Conservation (phyloP, 1,140 invertebrate genomes). For the Mercenaria mercenaria region DNA sequence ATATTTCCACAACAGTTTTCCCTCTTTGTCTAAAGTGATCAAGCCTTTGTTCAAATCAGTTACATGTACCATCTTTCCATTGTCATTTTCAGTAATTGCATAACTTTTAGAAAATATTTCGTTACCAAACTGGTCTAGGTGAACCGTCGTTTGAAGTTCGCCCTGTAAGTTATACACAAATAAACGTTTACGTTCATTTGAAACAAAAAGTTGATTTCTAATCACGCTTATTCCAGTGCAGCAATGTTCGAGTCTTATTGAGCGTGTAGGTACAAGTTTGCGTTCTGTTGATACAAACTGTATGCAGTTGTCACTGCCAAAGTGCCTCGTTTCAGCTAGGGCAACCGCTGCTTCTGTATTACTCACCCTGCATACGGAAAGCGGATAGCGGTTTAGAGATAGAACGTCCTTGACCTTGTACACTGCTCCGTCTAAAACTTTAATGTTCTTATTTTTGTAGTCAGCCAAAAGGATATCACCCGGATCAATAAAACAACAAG, state of each 20-base stretch:
- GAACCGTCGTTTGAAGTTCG: neutral
- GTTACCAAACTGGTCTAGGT: neutral
- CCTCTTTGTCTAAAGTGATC: neutral
- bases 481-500: neutral
- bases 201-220: neutral
- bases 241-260: neutral
- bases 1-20: neutral
- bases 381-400: neutral
- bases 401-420: neutral
- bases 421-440: neutral
- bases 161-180: neutral
- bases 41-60: slow-evolving; percentile 27
- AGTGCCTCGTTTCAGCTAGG: neutral
- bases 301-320: neutral
- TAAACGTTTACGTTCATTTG: slow-evolving; percentile 4
- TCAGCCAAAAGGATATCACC: neutral
- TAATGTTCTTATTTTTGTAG: neutral
- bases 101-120: neutral
- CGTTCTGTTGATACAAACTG: neutral
- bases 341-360: neutral
- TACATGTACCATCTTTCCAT: neutral
- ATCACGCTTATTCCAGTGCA: neutral
- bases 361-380: neutral
- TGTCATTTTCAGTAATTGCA: neutral
- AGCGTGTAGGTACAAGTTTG: neutral